Evolutionary conservation across 53 echinoderm and acorn worm species (phyloP).

Genomic region (Hippasteria phrygiana): DNA sequence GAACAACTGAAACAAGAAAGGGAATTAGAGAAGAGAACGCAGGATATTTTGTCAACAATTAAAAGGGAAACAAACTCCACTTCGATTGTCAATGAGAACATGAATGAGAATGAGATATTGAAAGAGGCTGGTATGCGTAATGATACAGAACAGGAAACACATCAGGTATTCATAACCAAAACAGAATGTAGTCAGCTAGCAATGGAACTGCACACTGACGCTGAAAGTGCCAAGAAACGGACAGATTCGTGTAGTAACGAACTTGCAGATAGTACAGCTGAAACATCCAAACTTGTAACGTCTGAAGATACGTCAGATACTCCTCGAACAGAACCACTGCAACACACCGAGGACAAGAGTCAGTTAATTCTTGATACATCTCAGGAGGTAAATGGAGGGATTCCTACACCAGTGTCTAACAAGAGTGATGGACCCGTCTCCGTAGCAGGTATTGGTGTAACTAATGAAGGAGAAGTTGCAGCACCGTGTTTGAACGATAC

Average conservation of each 20-base stretch:
- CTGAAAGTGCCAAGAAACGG: not conserved
- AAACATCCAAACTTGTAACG: not conserved
- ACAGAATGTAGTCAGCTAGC: not conserved
- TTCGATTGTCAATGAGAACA: not conserved
- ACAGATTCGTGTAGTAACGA: too few species aligned
- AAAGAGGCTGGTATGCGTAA: not conserved
- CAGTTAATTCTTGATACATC: not conserved
- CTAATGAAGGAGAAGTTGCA: not conserved
- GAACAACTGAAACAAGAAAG: slow-evolving; percentile 50
- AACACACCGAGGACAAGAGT: not conserved
- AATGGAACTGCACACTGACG: not conserved
- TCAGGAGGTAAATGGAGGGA: not conserved
- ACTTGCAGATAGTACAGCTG: not conserved
- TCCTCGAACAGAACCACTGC: not conserved
- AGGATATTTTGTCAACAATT: slow-evolving; percentile 77
- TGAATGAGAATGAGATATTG: not conserved
- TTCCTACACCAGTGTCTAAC: not conserved
- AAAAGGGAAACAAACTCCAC: slow-evolving; percentile 13
- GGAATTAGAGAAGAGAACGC: slow-evolving; percentile 68
- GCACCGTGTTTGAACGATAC: not conserved
- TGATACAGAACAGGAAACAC: not conserved
- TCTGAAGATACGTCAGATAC: not conserved
- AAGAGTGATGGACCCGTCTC: too few species aligned
- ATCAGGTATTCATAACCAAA: slow-evolving; percentile 58
- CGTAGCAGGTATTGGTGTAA: not conserved